Conservation (phyloP, 2,797 vertebrate species). For the Arvicola amphibius region DNA sequence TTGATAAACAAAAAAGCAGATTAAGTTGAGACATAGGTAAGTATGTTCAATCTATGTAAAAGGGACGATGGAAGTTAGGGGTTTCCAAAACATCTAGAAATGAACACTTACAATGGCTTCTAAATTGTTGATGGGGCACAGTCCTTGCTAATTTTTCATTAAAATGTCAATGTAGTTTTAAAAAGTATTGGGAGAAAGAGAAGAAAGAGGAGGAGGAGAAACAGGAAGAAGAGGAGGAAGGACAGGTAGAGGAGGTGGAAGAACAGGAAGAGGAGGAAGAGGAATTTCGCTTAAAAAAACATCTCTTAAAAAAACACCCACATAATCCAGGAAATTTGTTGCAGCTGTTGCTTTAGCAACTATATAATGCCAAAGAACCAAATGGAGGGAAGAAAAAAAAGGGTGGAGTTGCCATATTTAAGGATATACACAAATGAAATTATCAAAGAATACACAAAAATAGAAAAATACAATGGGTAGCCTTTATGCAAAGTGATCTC, state of each 20-base stretch:
- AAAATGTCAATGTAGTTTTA: not conserved
- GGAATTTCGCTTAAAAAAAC: not conserved
- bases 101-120: not conserved
- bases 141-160: not conserved
- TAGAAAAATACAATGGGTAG: not conserved
- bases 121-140: not conserved
- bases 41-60: not conserved
- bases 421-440: not conserved
- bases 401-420: not conserved
- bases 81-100: not conserved
- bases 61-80: not conserved
- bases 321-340: not conserved
- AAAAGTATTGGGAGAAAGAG: not conserved
- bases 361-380: not conserved
- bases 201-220: not conserved
- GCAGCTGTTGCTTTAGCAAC: not conserved
- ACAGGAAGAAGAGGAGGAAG: not conserved
- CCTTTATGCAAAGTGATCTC: not conserved
- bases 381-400: not conserved
- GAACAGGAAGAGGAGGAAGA: not conserved
- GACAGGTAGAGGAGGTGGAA: not conserved
- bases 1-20: slow-evolving; percentile 10
- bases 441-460: not conserved
- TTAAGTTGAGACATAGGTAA: slow-evolving; percentile 1
- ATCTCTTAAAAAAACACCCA: not conserved